phyloP scores from a whole-genome alignment of 2,113 vertebrate species.

The Phaethornis superciliosus region DNA sequence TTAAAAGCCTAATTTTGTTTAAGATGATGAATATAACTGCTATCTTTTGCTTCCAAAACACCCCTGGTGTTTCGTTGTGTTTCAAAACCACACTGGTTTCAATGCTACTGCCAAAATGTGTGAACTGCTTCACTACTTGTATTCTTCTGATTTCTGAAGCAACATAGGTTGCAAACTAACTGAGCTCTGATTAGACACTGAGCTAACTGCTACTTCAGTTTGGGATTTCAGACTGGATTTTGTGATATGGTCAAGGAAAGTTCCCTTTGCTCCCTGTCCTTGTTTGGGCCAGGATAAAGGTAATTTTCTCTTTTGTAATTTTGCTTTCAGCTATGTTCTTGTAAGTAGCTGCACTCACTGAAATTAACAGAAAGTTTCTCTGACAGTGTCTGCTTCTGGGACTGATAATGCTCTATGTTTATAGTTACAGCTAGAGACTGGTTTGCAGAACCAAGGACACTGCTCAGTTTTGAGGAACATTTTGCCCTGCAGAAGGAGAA shows the following conservation, averaged over 20 bases:
- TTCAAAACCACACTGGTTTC: background rate
- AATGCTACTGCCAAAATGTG: background rate
- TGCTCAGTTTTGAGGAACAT: no score
- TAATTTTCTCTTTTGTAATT: no score
- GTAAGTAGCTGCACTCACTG: no score
- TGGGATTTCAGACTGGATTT: background rate
- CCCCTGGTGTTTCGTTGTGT: no score
- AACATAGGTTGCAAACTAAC: background rate
- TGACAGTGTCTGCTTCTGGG: no score
- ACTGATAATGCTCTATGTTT: no score
- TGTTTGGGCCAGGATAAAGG: no score
- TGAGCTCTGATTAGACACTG: background rate
- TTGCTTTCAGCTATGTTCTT: no score
- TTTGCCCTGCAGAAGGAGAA: no score
- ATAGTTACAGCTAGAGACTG: no score
- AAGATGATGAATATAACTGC: background rate
- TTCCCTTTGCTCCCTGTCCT: background rate
- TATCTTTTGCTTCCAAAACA: background rate
- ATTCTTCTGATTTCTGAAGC: background rate
- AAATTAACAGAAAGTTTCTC: no score
- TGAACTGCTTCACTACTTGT: background rate
- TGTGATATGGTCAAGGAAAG: background rate
- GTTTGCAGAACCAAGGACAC: no score
- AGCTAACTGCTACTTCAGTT: background rate
- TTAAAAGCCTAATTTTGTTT: background rate